Conservation (phyloP, 2,797 vertebrate genomes). For the Sebastes wilsoni region DNA sequence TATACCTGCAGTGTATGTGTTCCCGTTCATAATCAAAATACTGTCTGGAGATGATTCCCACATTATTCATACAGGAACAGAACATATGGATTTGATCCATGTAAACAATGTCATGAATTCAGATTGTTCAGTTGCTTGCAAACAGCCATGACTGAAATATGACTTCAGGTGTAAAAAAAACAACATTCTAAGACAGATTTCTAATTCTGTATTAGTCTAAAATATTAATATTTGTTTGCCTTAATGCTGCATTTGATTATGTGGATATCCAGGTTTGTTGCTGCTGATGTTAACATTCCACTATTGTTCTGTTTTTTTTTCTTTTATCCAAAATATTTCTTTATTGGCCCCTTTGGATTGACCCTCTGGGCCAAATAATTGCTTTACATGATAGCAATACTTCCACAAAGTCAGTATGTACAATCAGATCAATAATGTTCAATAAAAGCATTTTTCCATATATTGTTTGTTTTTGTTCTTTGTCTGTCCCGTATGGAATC, state of each 20-base stretch:
- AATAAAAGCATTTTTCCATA: slow-evolving; percentile 47
- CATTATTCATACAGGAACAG: not conserved
- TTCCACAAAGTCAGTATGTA: not conserved
- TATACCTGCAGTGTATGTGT: not conserved
- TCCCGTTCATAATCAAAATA: not conserved
- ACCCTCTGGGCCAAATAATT: not conserved
- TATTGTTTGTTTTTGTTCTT: not conserved
- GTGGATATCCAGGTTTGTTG: not conserved
- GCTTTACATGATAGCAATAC: slow-evolving; percentile 18
- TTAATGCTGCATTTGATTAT: not conserved
- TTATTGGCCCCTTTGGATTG: not conserved
- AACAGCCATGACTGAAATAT: not conserved
- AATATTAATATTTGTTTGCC: not conserved
- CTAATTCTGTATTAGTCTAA: not conserved
- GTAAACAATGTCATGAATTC: not conserved
- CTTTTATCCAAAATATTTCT: not conserved
- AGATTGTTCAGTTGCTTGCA: not conserved
- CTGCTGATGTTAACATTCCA: not conserved
- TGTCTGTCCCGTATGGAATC: not conserved
- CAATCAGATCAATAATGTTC: slow-evolving; percentile 9
- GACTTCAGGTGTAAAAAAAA: no score
- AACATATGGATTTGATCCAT: not conserved
- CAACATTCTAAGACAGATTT: not conserved
- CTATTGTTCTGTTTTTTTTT: not conserved
- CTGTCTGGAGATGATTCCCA: not conserved